Conservation (phyloP, 2,888 invertebrate species). For the Yponomeuta sedellus region DNA sequence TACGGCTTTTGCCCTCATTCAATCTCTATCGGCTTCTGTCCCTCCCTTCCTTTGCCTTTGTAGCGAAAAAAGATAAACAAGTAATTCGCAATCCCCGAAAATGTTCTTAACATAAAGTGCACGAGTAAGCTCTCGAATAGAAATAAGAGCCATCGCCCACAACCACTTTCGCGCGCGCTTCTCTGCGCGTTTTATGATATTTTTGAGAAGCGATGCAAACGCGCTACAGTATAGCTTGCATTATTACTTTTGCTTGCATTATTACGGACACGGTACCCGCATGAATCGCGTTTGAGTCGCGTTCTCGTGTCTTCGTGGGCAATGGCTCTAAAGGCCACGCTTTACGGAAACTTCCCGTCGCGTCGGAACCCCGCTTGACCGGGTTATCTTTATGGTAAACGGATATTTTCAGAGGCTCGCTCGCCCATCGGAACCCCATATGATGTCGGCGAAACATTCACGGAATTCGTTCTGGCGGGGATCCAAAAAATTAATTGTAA, state of each 20-base stretch:
- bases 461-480: background rate
- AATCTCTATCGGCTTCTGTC: background rate
- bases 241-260: no score
- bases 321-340: background rate
- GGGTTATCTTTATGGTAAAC: slow-evolving; percentile 1
- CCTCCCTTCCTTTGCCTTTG: background rate
- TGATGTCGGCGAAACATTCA: background rate
- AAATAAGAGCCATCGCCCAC: no score
- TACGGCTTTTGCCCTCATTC: background rate
- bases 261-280: no score
- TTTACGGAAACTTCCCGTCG: background rate
- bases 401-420: background rate
- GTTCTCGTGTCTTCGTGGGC: no score
- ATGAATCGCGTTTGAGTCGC: no score
- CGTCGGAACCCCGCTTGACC: background rate
- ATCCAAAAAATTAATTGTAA: slow-evolving; percentile 13
- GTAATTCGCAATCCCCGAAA: background rate
- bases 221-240: no score
- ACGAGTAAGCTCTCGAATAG: background rate
- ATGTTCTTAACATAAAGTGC: background rate
- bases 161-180: no score
- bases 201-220: no score
- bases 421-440: background rate
- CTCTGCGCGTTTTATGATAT: no score
- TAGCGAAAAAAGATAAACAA: background rate